phyloP scores from a whole-genome alignment of 2,797 vertebrate species.

The Trematomus bernacchii region DNA sequence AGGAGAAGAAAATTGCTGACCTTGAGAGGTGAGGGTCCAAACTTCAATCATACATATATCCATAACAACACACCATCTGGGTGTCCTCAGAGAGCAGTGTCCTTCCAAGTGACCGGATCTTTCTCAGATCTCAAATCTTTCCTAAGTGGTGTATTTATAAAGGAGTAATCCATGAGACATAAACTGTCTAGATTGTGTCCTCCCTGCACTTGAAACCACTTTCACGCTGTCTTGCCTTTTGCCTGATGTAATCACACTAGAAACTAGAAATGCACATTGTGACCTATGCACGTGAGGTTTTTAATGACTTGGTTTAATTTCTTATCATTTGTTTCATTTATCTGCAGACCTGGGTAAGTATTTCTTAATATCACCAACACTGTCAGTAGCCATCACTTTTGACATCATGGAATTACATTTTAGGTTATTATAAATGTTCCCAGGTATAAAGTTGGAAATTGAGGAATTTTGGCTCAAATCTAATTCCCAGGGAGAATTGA shows the following conservation, averaged over 20 bases:
- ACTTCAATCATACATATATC: conserved; percentile 21
- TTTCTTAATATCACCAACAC: conserved; percentile 13
- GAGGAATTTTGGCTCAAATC: conserved; percentile 41
- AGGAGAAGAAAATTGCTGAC: conserved; percentile 94
- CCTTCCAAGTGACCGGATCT: conserved; percentile 53
- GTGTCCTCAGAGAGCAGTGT: conserved; percentile 51
- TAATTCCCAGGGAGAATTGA: conserved; percentile 44
- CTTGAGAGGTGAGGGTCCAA: conserved; percentile 91
- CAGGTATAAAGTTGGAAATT: conserved; percentile 53
- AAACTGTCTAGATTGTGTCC: conserved; percentile 76
- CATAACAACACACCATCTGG: conserved; percentile 42
- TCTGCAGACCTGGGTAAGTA: conserved; percentile 83
- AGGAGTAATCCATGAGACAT: conserved; percentile 70
- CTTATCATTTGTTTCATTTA: conserved; percentile 56
- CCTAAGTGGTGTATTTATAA: conserved; percentile 77
- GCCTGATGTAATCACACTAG: conserved; percentile 57
- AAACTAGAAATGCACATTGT: conserved; percentile 29
- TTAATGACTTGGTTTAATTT: conserved; percentile 51
- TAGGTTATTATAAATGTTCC: conserved; percentile 46
- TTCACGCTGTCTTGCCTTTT: conserved; percentile 60
- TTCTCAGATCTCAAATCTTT: conserved; percentile 60
- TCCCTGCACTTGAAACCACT: conserved; percentile 74
- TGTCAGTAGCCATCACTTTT: conserved; percentile 37
- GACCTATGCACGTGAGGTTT: conserved; percentile 37
- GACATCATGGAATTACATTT: conserved; percentile 40